phyloP scores from a whole-genome alignment of 2,113 vertebrate genomes.

The Capricornis sumatraensis region DNA sequence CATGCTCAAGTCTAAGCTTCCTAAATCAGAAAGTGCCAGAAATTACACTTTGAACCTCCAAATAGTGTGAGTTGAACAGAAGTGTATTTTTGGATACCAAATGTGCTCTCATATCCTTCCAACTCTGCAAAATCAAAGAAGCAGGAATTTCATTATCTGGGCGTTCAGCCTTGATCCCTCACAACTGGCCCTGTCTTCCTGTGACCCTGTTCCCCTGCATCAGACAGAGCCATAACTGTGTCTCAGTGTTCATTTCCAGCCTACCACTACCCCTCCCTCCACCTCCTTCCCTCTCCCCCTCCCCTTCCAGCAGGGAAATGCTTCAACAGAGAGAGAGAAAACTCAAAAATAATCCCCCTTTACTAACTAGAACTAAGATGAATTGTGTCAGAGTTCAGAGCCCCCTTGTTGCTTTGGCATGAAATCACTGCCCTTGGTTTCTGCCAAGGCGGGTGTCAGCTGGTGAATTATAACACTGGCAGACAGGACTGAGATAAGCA shows the following conservation, averaged over 20 bases:
- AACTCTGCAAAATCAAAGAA: conserved; percentile 60
- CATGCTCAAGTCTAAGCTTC: conserved; percentile 61
- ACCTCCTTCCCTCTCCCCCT: not conserved
- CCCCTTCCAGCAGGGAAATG: not conserved
- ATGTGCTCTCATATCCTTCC: conserved; percentile 34
- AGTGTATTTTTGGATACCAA: conserved; percentile 72
- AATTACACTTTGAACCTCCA: conserved; percentile 57
- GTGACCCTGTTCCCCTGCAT: not conserved
- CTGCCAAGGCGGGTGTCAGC: conserved; percentile 86
- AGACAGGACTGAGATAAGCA: conserved; percentile 85
- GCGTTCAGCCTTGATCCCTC: conserved; percentile 22
- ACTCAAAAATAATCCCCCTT: conserved; percentile 67
- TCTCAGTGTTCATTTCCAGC: conserved; percentile 12
- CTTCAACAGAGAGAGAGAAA: conserved; percentile 47
- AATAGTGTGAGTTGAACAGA: conserved; percentile 46
- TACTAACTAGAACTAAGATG: conserved; percentile 76
- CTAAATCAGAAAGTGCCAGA: conserved; percentile 65
- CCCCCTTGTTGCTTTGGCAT: conserved; percentile 78
- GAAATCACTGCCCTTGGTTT: conserved; percentile 66
- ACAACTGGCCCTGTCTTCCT: conserved; percentile 50
- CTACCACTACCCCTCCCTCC: not conserved
- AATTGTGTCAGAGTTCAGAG: conserved; percentile 83
- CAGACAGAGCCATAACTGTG: conserved; percentile 64
- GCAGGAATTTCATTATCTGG: conserved; percentile 54
- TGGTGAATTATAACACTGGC: conserved; percentile 86